A percentile compares a stretch with the other conserved stretches of the same genome.
These are phyloP conservation scores for Falcunculus frontatus DNA, from an alignment of 2,113 vertebrate genomes.

Conservation along the genomic window DNA sequence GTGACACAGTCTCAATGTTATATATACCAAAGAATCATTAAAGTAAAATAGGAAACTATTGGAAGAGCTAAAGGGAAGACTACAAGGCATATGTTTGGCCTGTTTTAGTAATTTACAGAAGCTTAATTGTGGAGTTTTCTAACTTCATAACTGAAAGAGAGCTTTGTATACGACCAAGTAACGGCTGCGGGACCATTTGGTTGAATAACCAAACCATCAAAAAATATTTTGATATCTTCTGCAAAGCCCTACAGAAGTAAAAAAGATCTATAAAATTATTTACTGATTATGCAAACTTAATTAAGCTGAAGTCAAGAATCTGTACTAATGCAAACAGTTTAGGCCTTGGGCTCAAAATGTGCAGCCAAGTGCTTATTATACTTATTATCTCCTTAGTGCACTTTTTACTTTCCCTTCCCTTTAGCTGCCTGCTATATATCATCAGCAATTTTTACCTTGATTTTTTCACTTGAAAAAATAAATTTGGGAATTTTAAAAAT, in stretches of 20 bases:
- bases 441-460: background rate
- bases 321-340: background rate
- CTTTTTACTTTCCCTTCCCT: background rate
- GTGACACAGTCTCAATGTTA: background rate
- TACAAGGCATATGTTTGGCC: background rate
- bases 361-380: background rate
- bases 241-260: background rate
- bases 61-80: background rate
- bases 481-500: background rate
- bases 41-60: background rate
- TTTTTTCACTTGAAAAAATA: background rate
- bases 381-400: background rate
- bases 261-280: background rate
- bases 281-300: background rate
- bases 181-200: background rate
- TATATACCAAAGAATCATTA: background rate
- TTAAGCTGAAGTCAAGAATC: background rate
- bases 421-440: background rate
- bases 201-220: background rate
- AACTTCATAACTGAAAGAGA: background rate
- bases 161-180: background rate
- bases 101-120: background rate
- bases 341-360: conserved; percentile 1
- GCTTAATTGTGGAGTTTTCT: background rate
- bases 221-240: background rate